phyloP scores from a whole-genome alignment of 30 jellyfish, hydroid and myxozoan species.

The Pseudorhiza aurosa region DNA sequence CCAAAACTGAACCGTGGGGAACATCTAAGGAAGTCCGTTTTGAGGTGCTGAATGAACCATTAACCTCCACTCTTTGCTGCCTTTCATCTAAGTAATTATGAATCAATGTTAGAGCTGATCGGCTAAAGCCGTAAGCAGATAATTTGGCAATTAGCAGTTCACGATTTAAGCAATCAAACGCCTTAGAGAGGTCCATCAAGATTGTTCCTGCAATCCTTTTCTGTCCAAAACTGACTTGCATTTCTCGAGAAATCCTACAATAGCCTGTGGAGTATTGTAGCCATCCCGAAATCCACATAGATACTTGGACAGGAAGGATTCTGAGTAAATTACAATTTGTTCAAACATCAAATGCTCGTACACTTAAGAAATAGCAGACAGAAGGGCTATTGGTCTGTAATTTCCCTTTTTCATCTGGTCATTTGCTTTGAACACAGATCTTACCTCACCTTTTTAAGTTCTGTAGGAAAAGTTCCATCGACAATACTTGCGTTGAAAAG shows the following conservation, averaged over 20 bases:
- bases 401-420: slow-evolving; percentile 14
- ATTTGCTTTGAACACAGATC: background rate
- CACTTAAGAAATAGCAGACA: slow-evolving; percentile 25
- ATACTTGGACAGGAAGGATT: slow-evolving; percentile 5
- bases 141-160: slow-evolving; percentile 37
- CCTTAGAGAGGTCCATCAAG: slow-evolving; percentile 41
- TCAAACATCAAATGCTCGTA: slow-evolving; percentile 14
- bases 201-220: slow-evolving; percentile 16
- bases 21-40: slow-evolving; percentile 5
- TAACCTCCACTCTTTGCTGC: slow-evolving; percentile 1
- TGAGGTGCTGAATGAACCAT: slow-evolving; percentile 26
- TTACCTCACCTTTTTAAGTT: slow-evolving; percentile 4
- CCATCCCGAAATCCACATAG: slow-evolving; percentile 35
- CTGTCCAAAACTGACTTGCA: slow-evolving; percentile 20
- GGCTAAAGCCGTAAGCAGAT: slow-evolving; percentile 40
- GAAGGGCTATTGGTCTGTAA: slow-evolving; percentile 35
- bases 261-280: slow-evolving; percentile 16
- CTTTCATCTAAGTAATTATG: slow-evolving; percentile 13
- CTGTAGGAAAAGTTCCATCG: background rate
- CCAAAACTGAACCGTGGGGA: slow-evolving; percentile 61
- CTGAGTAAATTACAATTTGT: slow-evolving; percentile 3
- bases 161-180: slow-evolving; percentile 38
- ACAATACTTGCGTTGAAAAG: slow-evolving; percentile 6
- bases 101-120: slow-evolving; percentile 11
- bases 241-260: slow-evolving; percentile 9